Evolutionary conservation across 1,140 invertebrate species (phyloP).

Genomic region (Elymnias hypermnestra): DNA sequence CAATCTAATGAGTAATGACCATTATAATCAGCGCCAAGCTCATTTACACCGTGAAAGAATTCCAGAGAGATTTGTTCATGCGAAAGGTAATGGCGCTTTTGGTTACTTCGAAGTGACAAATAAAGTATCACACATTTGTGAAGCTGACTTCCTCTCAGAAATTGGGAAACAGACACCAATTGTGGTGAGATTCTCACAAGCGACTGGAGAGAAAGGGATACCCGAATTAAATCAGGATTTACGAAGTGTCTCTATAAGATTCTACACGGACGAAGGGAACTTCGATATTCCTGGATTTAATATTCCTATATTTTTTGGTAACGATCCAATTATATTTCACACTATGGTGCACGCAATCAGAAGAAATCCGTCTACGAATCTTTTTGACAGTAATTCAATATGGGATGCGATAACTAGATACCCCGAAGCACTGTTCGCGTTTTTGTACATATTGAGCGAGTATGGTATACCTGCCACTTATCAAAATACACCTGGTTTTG

Average conservation of each 20-base stretch:
- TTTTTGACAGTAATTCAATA: constrained; percentile 88
- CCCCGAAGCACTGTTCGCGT: constrained; percentile 86
- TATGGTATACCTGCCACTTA: constrained; percentile 92
- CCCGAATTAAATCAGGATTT: constrained; percentile 80
- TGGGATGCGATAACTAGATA: constrained; percentile 94
- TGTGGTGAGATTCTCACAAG: constrained; percentile 84
- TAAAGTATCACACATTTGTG: too few relatives aligned
- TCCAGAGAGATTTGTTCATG: too few relatives aligned
- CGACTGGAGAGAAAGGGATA: constrained; percentile 90
- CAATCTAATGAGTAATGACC: constrained; percentile 88
- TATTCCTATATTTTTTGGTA: constrained; percentile 84
- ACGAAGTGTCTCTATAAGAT: neutral
- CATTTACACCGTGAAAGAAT: constrained; percentile 96
- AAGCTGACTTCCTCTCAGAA: too few relatives aligned
- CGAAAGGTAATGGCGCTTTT: too few relatives aligned
- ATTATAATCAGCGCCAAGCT: constrained; percentile 91
- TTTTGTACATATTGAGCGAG: constrained; percentile 81
- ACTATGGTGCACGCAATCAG: constrained; percentile 80
- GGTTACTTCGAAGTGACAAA: too few relatives aligned
- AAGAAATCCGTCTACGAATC: constrained; percentile 83
- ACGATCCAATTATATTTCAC: constrained; percentile 82
- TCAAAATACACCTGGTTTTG: constrained; percentile 82
- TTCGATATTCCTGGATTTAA: constrained; percentile 71
- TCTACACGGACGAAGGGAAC: constrained; percentile 4
- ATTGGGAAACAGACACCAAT: constrained; percentile 93